Percentiles rank a stretch among this genome's conserved stretches.
phyloP scores from a whole-genome alignment of 1,140 invertebrate genomes.

The Asobara japonica region DNA sequence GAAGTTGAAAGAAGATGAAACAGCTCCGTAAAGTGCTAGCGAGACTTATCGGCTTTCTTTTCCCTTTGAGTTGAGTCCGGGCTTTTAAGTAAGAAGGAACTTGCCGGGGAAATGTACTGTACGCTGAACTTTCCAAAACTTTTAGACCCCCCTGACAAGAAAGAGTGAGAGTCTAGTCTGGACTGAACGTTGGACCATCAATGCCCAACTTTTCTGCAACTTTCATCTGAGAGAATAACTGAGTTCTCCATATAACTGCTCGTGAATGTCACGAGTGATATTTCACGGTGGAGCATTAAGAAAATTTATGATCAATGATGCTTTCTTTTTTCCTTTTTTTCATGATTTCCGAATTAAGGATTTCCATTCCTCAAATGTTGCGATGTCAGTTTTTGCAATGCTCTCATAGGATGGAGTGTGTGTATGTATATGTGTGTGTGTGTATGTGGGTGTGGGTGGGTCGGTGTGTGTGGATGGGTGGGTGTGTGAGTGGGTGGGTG shows the following conservation, averaged over 20 bases:
- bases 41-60: constrained; percentile 28
- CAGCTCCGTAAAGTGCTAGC: background rate
- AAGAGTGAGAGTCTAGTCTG: constrained; percentile 2
- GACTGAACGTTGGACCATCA: background rate
- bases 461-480: too few relatives aligned
- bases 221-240: constrained; percentile 6
- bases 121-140: constrained; percentile 12
- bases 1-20: constrained; percentile 11
- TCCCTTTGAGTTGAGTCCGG: constrained; percentile 2
- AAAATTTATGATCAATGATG: constrained; percentile 40
- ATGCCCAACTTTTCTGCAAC: background rate
- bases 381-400: too few relatives aligned
- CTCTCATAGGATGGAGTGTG: too few relatives aligned
- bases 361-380: too few relatives aligned
- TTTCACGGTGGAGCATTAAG: background rate
- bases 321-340: background rate
- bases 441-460: too few relatives aligned
- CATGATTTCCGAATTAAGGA: too few relatives aligned
- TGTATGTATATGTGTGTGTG: too few relatives aligned
- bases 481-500: too few relatives aligned
- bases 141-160: constrained; percentile 11
- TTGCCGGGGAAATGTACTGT: constrained; percentile 26
- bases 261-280: background rate
- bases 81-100: constrained; percentile 36
- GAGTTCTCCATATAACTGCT: background rate